Evolutionary conservation across 1,140 invertebrate genomes (phyloP), one percentile per base, ranked within the genome.

Genomic region (Drosophila ohnishii): DNA sequence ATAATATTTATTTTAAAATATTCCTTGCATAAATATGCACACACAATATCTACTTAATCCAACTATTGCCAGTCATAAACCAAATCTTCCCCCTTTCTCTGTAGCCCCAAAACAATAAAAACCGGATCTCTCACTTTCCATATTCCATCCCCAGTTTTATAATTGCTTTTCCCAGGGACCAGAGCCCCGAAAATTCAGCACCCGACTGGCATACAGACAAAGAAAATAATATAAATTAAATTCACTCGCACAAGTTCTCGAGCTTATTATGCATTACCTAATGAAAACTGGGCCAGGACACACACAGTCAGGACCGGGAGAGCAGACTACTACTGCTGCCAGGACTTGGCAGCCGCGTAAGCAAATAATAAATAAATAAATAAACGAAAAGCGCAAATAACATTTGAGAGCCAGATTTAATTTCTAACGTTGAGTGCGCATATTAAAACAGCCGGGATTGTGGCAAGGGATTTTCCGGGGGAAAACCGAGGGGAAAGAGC

Each of bases 401-500:
- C 85, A 88, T 88, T 88, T 84, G 84, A 88, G 84, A 76, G 84
- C 85, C 84, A 88, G 84, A 88, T 88, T 88, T 88, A 88, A 88
- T 88, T 88, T 88, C 84, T 88, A 88, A 88, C 84, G 84, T 88
- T 89, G 84, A 88, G 85, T 84, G 85, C 84, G 84, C 85, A 88
- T 88, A 84, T 88, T 87, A 87, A 87, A 87, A 87, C 80, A 84
- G 84, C 44, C 47, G 42, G 45, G 30, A 70, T 71, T 57, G 65
- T 70, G 67, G 64, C 61, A 47, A 14, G 22, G 67, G 42, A 71
- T 48, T 35, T 71, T 53, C 47, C 40, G 34, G 39, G 63, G 25
- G 7, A 34, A 47, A 37, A 22, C 1, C n/a, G 9, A n/a, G 28
- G 14, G 40, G 47, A 45, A 16, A 45, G 42, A 57, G 51, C 57